Percentiles rank a stretch among this genome's conserved stretches.
Evolutionary conservation across 2,888 invertebrate species (phyloP).

Genomic region (Volucella inflata): DNA sequence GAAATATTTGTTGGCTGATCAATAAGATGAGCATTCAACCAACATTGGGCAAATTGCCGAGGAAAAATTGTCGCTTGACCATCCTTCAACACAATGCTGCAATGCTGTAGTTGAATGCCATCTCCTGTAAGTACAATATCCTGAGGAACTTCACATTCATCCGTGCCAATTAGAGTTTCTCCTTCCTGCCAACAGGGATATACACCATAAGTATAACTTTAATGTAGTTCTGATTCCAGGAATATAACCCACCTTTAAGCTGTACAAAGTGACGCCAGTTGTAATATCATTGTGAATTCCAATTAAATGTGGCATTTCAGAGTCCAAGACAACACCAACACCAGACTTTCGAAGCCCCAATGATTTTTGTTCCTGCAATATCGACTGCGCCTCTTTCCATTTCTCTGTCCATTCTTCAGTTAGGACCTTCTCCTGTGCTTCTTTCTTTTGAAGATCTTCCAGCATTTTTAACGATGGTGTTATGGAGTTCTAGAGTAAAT

Average conservation of each 20-base stretch:
- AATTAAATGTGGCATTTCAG: slow-evolving; percentile 95
- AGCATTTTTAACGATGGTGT: slow-evolving; percentile 88
- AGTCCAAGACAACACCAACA: slow-evolving; percentile 94
- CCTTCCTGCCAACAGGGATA: slow-evolving; percentile 87
- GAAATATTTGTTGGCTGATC: slow-evolving; percentile 91
- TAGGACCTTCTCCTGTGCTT: slow-evolving; percentile 94
- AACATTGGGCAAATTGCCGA: slow-evolving; percentile 89
- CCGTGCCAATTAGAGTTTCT: slow-evolving; percentile 92
- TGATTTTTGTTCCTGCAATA: slow-evolving; percentile 94
- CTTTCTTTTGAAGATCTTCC: slow-evolving; percentile 94
- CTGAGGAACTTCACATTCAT: slow-evolving; percentile 86
- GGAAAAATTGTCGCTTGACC: slow-evolving; percentile 91
- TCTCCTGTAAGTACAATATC: slow-evolving; percentile 92
- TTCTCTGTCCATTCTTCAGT: slow-evolving; percentile 97
- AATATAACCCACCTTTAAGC: slow-evolving; percentile 87
- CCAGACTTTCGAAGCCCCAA: slow-evolving; percentile 94
- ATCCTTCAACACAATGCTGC: slow-evolving; percentile 88
- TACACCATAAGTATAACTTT: too few relatives aligned
- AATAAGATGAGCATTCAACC: slow-evolving; percentile 92
- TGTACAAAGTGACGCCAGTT: slow-evolving; percentile 95
- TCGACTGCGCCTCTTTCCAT: slow-evolving; percentile 95
- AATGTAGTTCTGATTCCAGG: too few relatives aligned
- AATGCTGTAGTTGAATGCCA: slow-evolving; percentile 91
- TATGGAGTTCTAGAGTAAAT: slow-evolving; percentile 83
- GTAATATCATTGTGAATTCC: slow-evolving; percentile 96